Percentiles rank a stretch among this genome's conserved stretches.
These are phyloP conservation scores for Dromaius novaehollandiae DNA, from an alignment of 2,113 vertebrate species.

Conservation along the genomic window DNA sequence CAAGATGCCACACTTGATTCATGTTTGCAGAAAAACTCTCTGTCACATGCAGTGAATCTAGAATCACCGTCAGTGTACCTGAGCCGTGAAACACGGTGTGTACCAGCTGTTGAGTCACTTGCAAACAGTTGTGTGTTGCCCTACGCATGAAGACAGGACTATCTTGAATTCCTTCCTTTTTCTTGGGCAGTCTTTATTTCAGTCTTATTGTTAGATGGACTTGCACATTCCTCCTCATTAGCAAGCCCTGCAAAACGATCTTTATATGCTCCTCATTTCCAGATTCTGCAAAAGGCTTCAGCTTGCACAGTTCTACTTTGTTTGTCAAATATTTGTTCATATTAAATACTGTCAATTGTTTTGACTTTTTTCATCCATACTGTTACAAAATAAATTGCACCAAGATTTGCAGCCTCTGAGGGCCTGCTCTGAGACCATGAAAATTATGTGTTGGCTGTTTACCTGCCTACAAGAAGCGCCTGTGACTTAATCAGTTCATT, in stretches of 20 bases:
- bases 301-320: background rate
- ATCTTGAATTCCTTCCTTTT: background rate
- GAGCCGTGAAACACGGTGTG: background rate
- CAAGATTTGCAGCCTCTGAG: background rate
- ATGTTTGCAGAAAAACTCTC: background rate
- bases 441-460: slow-evolving; percentile 21
- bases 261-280: background rate
- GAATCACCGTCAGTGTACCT: background rate
- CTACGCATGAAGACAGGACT: background rate
- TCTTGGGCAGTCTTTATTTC: background rate
- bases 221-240: background rate
- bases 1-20: background rate
- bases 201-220: background rate
- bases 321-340: background rate
- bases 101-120: background rate
- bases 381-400: slow-evolving; percentile 14
- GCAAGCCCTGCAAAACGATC: background rate
- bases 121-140: background rate
- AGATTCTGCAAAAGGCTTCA: background rate
- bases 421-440: background rate
- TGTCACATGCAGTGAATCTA: background rate
- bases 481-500: slow-evolving; percentile 52
- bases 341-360: background rate
- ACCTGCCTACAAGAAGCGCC: background rate
- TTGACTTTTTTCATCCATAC: background rate